Percentiles rank a stretch among this genome's conserved stretches.
Conservation (phyloP, 1,140 invertebrate species). For the Saccostrea glomerata region DNA sequence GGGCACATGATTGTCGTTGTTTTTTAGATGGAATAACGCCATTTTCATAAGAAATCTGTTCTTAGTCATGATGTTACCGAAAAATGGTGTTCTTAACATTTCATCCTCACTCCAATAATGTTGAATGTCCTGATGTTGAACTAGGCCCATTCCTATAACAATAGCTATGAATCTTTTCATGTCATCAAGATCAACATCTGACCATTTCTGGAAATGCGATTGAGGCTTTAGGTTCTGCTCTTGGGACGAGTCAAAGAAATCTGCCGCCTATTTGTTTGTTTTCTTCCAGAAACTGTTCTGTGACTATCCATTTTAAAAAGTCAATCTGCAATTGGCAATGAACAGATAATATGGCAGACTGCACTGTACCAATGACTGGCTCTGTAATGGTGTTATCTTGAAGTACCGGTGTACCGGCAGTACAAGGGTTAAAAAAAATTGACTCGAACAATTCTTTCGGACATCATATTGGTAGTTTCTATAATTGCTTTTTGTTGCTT, state of each 20-base stretch:
- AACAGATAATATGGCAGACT: no score
- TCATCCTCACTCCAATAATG: constrained; percentile 40
- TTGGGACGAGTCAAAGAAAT: neutral
- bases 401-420: neutral
- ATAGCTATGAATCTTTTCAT: constrained; percentile 43
- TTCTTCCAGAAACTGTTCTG: neutral
- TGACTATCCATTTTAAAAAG: neutral
- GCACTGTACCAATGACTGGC: no score
- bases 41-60: constrained; percentile 11
- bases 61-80: constrained; percentile 33
- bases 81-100: constrained; percentile 35
- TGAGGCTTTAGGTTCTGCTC: neutral
- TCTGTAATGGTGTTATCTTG: neutral
- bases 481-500: no score
- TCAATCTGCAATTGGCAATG: no score
- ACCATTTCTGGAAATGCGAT: neutral
- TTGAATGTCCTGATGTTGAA: neutral
- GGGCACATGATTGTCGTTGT: constrained; percentile 24
- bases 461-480: no score
- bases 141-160: constrained; percentile 35
- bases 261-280: neutral
- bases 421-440: neutral
- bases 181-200: constrained; percentile 35
- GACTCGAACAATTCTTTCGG: no score
- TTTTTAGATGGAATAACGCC: constrained; percentile 31